Evolutionary conservation across 2,888 invertebrate species (phyloP).

Genomic region (Schizotus pectinicornis): DNA sequence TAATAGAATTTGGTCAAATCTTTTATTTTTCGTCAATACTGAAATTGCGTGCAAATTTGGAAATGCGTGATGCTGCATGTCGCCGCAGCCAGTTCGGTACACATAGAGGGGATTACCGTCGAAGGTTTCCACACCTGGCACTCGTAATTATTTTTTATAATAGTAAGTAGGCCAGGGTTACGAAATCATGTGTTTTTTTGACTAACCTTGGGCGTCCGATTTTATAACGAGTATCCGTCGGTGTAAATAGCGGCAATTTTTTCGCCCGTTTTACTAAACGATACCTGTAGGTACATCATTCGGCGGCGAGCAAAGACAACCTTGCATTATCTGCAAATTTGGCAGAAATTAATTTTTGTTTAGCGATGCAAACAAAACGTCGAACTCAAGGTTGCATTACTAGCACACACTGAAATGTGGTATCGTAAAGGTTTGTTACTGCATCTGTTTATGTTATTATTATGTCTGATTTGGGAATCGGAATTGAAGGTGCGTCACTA

Average conservation of each 20-base stretch:
- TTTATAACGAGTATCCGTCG: slow-evolving; percentile 18
- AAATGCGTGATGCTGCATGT: background rate
- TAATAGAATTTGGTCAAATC: too few species aligned
- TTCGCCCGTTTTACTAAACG: slow-evolving; percentile 12
- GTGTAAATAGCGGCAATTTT: slow-evolving; percentile 14
- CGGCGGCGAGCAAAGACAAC: slow-evolving; percentile 13
- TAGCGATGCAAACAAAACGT: background rate
- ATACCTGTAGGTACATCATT: too few species aligned
- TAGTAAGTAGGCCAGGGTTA: slow-evolving; percentile 57
- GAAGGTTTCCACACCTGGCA: slow-evolving; percentile 5
- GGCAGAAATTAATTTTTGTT: slow-evolving; percentile 1
- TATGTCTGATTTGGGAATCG: too few species aligned
- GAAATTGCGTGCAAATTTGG: background rate
- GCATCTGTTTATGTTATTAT: too few species aligned
- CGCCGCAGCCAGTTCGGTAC: background rate
- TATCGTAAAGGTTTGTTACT: too few species aligned
- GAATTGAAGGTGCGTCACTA: too few species aligned
- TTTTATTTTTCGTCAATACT: too few species aligned
- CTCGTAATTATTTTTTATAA: slow-evolving; percentile 33
- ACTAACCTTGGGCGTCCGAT: slow-evolving; percentile 44
- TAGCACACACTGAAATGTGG: slow-evolving; percentile 1
- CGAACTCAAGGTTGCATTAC: slow-evolving; percentile 7
- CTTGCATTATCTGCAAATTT: slow-evolving; percentile 18
- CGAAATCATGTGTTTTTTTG: slow-evolving; percentile 46
- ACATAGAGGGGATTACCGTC: background rate